phyloP scores from a whole-genome alignment of 1,140 invertebrate genomes.

The Drosophila biarmipes region DNA sequence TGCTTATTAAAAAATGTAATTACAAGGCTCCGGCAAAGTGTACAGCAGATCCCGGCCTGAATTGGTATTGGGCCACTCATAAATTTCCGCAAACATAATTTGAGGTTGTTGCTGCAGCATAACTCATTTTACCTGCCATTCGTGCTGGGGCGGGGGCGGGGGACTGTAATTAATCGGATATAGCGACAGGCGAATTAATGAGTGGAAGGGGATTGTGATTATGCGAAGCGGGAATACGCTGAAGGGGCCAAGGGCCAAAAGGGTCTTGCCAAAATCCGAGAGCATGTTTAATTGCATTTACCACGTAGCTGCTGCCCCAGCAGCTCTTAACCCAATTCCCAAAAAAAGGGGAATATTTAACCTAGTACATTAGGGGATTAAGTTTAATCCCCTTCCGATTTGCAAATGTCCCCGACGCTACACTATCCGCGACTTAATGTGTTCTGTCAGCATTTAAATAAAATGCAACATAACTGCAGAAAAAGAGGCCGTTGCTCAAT shows the following conservation, averaged over 20 bases:
- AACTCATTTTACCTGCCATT: slow-evolving; percentile 76
- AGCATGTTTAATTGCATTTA: slow-evolving; percentile 27
- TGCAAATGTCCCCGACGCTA: not conserved
- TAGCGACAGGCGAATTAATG: slow-evolving; percentile 52
- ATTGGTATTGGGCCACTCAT: slow-evolving; percentile 43
- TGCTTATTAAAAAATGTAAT: slow-evolving; percentile 80
- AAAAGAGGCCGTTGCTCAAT: slow-evolving; percentile 57
- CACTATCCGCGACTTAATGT: slow-evolving; percentile 27
- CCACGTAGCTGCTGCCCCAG: not conserved
- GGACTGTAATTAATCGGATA: slow-evolving; percentile 65
- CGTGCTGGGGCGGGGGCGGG: slow-evolving; percentile 5
- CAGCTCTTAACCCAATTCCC: slow-evolving; percentile 6
- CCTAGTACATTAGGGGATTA: not conserved
- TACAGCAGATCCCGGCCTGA: slow-evolving; percentile 2
- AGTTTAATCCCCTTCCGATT: not conserved
- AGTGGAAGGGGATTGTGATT: slow-evolving; percentile 8
- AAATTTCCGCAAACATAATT: slow-evolving; percentile 71
- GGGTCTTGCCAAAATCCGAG: slow-evolving; percentile 1
- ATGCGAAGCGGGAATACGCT: slow-evolving; percentile 47
- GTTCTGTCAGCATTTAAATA: slow-evolving; percentile 69
- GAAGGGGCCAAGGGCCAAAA: slow-evolving; percentile 8
- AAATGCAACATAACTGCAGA: slow-evolving; percentile 41
- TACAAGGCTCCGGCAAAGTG: slow-evolving; percentile 24
- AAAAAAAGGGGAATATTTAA: too few species aligned
- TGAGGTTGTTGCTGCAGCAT: slow-evolving; percentile 56